Percentiles rank a stretch among this genome's conserved stretches.
Conservation (phyloP, 1,140 invertebrate genomes). For the Drosophila pseudoananassae region DNA sequence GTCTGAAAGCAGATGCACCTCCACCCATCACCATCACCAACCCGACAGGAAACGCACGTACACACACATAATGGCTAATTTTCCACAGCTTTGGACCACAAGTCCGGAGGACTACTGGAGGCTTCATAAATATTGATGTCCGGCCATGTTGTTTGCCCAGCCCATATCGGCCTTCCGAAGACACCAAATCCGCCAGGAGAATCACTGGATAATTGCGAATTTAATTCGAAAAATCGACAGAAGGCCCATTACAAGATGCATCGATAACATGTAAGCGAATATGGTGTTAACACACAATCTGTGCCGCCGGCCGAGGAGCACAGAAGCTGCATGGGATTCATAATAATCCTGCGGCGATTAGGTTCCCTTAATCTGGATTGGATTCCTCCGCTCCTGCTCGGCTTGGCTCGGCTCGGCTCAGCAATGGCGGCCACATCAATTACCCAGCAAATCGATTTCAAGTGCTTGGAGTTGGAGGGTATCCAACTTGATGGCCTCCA, state of each 20-base stretch:
- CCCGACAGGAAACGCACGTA: slow-evolving; percentile 28
- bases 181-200: slow-evolving; percentile 23
- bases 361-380: slow-evolving; percentile 51
- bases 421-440: slow-evolving; percentile 75
- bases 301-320: slow-evolving; percentile 44
- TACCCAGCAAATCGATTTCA: slow-evolving; percentile 69
- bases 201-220: slow-evolving; percentile 39
- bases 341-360: slow-evolving; percentile 71
- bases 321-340: slow-evolving; percentile 62
- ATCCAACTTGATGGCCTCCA: slow-evolving; percentile 62
- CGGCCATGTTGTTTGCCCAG: slow-evolving; percentile 31
- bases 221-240: slow-evolving; percentile 74
- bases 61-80: slow-evolving; percentile 36
- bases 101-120: slow-evolving; percentile 22
- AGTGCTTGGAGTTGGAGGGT: slow-evolving; percentile 27
- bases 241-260: slow-evolving; percentile 67
- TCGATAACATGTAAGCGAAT: slow-evolving; percentile 79
- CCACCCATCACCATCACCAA: not conserved
- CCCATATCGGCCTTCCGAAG: slow-evolving; percentile 9
- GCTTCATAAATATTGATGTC: slow-evolving; percentile 73
- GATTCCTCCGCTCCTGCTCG: slow-evolving; percentile 10
- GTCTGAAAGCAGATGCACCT: slow-evolving; percentile 22
- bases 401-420: not conserved
- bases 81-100: slow-evolving; percentile 18
- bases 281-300: slow-evolving; percentile 80